Base-by-base conservation (phyloP, 1,140 invertebrate genomes). In the Zaprionus lachaisei region DNA sequence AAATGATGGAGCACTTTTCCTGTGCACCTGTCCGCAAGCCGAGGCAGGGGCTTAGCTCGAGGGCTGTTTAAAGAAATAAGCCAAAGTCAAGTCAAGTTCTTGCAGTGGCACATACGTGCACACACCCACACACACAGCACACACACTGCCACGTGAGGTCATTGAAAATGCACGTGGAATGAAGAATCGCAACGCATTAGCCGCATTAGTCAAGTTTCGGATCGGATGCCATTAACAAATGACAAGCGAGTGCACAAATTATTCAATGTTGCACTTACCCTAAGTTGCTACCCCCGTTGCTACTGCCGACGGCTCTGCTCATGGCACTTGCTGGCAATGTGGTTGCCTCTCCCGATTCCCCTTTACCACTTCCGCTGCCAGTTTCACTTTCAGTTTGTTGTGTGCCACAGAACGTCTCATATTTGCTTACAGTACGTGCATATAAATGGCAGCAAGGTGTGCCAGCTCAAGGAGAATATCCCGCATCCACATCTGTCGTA, bases 391-490 rank as follows among this genome's bases (percentile, higher is more conserved):
- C 34, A 37, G 60, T 64, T 47, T 70, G 55, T 38, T 55, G 37
- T 77, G 75, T 77, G 63, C 28, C 74, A 24, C 64, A 79, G 65
- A 81, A 90, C 76, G 77, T 85, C 66, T 81, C 81, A 89, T 89
- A 90, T 89, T 90, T 85, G 85, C 78, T 85, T 79, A 90, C 85
- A 85, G 78, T 81, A 70, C 72, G 71, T 77, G 85, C 84, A 89
- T 79, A 84, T 73, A 87, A 87, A 87, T 87, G 85, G 68, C n/a
- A 17, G 81, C 71, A 74, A 81, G 69, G 71, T 80, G 69, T 20
- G 15, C 20, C 22, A 9, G 51, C 20, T 62, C 34, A 28, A 56
- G 24, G 6, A 47, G n/a, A 17, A 14, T 26, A 41, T 47, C 20
- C 31, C 17, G 5, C 5, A 63, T 38, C 62, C 58, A 63, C 22